Evolutionary conservation across 2,888 invertebrate genomes (phyloP), one percentile per base, ranked within the genome.

Genomic region (Ceratothoa steindachneri): DNA sequence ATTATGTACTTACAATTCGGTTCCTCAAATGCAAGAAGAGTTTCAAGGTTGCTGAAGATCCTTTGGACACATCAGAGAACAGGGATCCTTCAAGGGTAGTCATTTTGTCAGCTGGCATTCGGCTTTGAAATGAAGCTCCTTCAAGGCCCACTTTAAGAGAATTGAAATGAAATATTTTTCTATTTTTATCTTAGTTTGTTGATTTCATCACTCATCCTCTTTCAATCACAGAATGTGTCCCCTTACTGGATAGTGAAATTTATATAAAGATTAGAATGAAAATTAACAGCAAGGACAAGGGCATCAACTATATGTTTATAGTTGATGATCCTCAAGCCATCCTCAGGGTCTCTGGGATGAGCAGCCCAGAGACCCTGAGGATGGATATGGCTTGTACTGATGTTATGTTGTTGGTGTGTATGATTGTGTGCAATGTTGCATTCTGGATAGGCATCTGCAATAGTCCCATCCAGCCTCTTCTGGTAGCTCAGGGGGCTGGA

Each of bases 61-160:
- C 90, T 77, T 91, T 90, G 70, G 93, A 90, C 27, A 97, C 89
- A 83, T 97, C 97, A 1, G 94, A 92, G 84, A 98, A 97, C 83
- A 93, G 93, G 68, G 93, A 92, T 0, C 93, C 93, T 87, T 98
- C 97, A 41, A 92, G 89, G 0, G 95, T 92, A 5, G 95, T 95
- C 89, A 97, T 89, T 85, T 96, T 95, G 83, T 95, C 96, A 84
- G 92, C 93, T 0, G 97, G 96, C 83, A 98, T 87, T 53, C 97
- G 89, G 81, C 95, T 95, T 84, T 97, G 94, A 84, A 95, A 95
- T 0, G 95, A 93, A 64, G 95, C 94, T 52, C 96, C 96, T 86
- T 97, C 96, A 80, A 95, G 87, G 30, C 92, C 86, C 19, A 76
- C 73, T 70, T 69, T 66, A 77, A 71, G n/a, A 69, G 72, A 72